Evolutionary conservation across 2,888 invertebrate genomes (phyloP).

Genomic region (Papilio protenor): DNA sequence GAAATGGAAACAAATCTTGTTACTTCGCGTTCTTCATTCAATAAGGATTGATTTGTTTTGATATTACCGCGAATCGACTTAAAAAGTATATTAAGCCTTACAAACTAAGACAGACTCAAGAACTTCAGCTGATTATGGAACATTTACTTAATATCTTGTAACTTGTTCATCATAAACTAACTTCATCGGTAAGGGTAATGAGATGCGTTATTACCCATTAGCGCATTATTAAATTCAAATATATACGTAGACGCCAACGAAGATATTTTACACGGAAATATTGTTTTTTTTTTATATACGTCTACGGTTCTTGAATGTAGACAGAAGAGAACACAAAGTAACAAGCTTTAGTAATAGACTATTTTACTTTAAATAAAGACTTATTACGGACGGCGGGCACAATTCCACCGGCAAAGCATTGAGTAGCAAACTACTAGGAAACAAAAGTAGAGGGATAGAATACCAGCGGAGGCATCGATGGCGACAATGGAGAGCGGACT

Average conservation of each 20-base stretch:
- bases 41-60: not conserved
- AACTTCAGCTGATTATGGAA: not conserved
- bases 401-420: slow-evolving; percentile 24
- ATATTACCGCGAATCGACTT: not conserved
- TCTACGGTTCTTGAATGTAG: not conserved
- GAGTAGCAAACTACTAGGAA: slow-evolving; percentile 13
- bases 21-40: slow-evolving; percentile 2
- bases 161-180: not conserved
- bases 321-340: not conserved
- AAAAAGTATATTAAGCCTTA: not conserved
- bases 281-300: too few species aligned
- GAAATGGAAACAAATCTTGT: not conserved
- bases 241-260: too few species aligned
- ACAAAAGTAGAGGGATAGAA: slow-evolving; percentile 23
- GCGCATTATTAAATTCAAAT: too few species aligned
- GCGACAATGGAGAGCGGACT: slow-evolving; percentile 35
- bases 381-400: slow-evolving; percentile 3
- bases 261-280: too few species aligned
- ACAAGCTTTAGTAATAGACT: not conserved
- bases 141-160: not conserved
- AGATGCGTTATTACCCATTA: not conserved
- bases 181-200: not conserved
- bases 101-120: not conserved
- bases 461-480: slow-evolving; percentile 31
- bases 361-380: not conserved